These are phyloP conservation scores for Grus americana DNA, from an alignment of 2,113 vertebrate species.

Conservation along the genomic window DNA sequence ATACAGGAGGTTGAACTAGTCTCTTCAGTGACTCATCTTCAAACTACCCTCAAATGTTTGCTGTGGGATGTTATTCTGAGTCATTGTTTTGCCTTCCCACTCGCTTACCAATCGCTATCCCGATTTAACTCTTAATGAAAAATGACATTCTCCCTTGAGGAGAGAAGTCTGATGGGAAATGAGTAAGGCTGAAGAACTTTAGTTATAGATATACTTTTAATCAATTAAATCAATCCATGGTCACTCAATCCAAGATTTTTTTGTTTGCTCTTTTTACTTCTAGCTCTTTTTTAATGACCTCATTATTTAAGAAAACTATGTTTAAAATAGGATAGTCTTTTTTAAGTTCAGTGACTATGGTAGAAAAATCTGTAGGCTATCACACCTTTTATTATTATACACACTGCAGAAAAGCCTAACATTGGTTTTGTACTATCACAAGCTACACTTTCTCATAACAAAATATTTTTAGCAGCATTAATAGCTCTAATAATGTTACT, in stretches of 20 bases:
- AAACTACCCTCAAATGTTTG: neutral
- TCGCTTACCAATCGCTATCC: conserved; percentile 4
- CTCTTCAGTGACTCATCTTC: conserved; percentile 29
- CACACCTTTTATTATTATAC: neutral
- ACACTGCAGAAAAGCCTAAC: neutral
- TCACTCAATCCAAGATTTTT: neutral
- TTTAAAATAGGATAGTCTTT: neutral
- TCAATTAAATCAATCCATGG: neutral
- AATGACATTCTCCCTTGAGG: neutral
- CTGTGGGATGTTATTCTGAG: conserved; percentile 23
- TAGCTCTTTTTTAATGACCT: neutral
- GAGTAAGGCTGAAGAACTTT: neutral
- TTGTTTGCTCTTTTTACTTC: neutral
- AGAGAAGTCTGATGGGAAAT: neutral
- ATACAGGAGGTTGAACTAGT: neutral
- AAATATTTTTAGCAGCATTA: neutral
- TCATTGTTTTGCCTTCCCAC: conserved; percentile 14
- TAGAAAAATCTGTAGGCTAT: neutral
- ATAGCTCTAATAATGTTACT: neutral
- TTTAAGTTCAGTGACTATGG: neutral
- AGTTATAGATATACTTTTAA: neutral
- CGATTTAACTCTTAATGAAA: conserved; percentile 30
- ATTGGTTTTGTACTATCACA: neutral
- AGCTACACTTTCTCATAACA: neutral
- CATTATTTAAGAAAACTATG: neutral